Conservation (phyloP, 2,113 vertebrate genomes). For the Bombycilla garrulus region DNA sequence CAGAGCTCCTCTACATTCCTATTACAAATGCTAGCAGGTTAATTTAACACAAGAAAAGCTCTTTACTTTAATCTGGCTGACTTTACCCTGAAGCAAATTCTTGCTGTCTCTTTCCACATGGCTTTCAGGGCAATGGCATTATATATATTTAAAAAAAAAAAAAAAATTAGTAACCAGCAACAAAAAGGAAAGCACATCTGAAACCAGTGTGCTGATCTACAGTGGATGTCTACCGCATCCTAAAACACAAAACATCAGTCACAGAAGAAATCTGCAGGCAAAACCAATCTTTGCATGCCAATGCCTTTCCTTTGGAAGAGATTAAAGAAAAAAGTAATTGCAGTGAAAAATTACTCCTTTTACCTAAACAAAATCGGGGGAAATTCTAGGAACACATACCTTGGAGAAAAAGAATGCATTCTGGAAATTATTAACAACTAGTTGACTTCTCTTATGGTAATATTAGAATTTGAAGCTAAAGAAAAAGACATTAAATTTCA, state of each 20-base stretch:
- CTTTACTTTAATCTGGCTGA: conserved; percentile 27
- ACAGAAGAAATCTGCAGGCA: conserved; percentile 32
- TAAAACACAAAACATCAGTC: conserved; percentile 6
- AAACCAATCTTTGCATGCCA: conserved; percentile 8
- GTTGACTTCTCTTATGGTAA: background rate
- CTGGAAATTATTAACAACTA: background rate
- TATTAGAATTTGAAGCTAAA: background rate
- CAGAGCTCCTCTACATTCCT: background rate
- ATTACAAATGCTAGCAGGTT: background rate
- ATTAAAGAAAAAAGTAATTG: background rate
- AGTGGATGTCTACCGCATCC: conserved; percentile 23
- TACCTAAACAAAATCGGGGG: background rate
- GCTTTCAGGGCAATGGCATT: background rate
- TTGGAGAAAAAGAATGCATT: background rate
- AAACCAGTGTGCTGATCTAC: background rate
- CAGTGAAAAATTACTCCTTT: background rate
- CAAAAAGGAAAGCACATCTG: conserved; percentile 35
- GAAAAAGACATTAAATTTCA: background rate
- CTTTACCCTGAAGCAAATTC: background rate
- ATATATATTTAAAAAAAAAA: background rate
- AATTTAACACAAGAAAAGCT: conserved; percentile 31
- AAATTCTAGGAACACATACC: background rate
- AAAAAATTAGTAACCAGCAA: background rate
- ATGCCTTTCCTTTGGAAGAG: background rate
- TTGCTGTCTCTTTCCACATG: background rate